Evolutionary conservation across 2,888 invertebrate genomes (phyloP), one percentile per base, ranked within the genome.

Genomic region (Drosophila monieri): DNA sequence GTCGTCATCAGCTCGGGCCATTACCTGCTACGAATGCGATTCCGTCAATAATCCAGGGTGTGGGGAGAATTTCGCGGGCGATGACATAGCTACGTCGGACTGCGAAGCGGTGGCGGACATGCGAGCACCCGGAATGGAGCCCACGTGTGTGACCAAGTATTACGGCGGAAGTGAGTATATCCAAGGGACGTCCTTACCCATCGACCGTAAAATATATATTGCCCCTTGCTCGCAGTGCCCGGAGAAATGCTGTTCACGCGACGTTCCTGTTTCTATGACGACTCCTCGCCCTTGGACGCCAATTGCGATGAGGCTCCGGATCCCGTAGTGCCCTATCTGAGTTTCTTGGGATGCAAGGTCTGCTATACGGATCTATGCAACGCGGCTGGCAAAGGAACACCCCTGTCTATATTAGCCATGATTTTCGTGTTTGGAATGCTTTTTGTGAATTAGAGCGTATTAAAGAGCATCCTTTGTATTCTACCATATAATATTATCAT

Each of bases 1-100:
- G 73, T 77, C 71, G 71, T 81, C 77, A 77, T 78, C 81, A 85
- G 90, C 81, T 32, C 60, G 73, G 39, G 84, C 88, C 49, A 85
- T 91, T 64, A 86, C 73, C 46, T 91, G 91, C 75, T 91, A 88
- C 70, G 89, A 90, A 66, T 91, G 91, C 67, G 90, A 91, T 73
- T 90, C 91, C 14, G 71, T 83, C 44, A 79, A 77, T 65, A 78
- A 90, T 74, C 73, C 75, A 21, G 78, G 81, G 64, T 91, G 91
- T 72, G 88, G 88, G 43, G 81, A 72, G 47, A 62, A 68, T 21
- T 80, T 80, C 53, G 48, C 46, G n/a, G 64, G 80, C 18, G 87
- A 89, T 52, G 88, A 85, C 56, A 77, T 89, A 53, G 67, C 78
- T 54, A 78, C 80, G 74, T 80, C 73, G 8, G 89, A 90, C 43